Base-by-base conservation (phyloP, 2,113 vertebrate species). In the Cochlearius cochlearius region DNA sequence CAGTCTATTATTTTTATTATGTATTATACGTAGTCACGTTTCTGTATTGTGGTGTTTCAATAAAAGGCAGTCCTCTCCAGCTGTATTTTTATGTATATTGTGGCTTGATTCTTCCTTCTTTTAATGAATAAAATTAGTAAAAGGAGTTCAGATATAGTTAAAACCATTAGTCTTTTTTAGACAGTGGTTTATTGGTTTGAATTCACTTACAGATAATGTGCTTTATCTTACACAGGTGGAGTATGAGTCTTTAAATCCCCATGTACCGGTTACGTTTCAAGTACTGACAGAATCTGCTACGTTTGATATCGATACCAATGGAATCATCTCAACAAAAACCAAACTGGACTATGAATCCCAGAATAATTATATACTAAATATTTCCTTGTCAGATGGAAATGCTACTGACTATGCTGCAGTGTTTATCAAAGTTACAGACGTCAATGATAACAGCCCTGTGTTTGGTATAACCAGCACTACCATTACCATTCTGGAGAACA, bases 361-460 rank as follows among this genome's bases (percentile, higher is more conserved):
- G 23, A 96, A 86, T 11, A 97, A 82, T 77, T 98, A 98, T 88
- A 93, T 78, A 1, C 94, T 99, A 55, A 62, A 15, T 5, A 92
- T 99, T 50, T 98, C 98, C 53, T 92, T 98, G 89, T 96, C 98
- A 23, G 98, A 98, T 26, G 98, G 98, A 19, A 74, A 11, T 12
- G 2, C 38, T 49, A 15, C 5, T 49, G 98, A 98, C 82, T 92
- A 75, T 10, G 96, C 98, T 22, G 88, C 75, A 0, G 98, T 98
- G 64, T 66, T 97, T 77, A 47, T 99, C 60, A 79, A 80, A 14
- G 97, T 98, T 49, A 94, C 79, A 10, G 98, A 98, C 39, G 36
- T 98, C 95, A 98, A 98, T 10, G 98, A 99, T 34, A 98, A 98
- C 94, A 95, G 88, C 50, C 98, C 98, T 4, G 77, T 94, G 45